Conservation (phyloP, 2,888 invertebrate genomes). For the Agrypnus murinus region DNA sequence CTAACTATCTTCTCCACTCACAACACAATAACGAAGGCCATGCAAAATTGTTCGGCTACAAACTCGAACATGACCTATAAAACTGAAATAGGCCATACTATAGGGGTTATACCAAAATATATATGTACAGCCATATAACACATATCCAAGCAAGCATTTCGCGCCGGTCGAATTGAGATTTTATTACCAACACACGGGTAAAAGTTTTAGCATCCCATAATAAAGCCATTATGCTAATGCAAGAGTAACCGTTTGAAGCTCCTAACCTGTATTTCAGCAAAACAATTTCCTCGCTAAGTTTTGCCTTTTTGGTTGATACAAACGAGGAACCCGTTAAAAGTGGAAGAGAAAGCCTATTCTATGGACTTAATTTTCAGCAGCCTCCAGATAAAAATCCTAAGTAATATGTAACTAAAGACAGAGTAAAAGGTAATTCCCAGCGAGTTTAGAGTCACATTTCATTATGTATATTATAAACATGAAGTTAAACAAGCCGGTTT, state of each 20-base stretch:
- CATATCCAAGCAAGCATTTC: too few relatives aligned
- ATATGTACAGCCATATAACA: constrained; percentile 25
- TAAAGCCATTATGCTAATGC: constrained; percentile 28
- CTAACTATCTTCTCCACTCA: too few relatives aligned
- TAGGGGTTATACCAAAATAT: constrained; percentile 9
- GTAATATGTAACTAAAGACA: neutral
- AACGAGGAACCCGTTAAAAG: too few relatives aligned
- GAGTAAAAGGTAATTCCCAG: neutral
- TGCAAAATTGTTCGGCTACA: neutral
- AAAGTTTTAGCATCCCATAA: constrained; percentile 31
- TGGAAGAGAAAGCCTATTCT: too few relatives aligned
- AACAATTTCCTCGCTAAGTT: constrained; percentile 3
- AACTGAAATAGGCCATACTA: constrained; percentile 19
- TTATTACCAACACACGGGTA: constrained; percentile 36
- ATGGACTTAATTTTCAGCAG: constrained; percentile 6
- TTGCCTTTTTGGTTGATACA: too few relatives aligned
- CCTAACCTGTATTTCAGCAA: constrained; percentile 11
- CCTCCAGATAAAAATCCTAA: constrained; percentile 2
- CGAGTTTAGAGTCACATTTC: constrained; percentile 15
- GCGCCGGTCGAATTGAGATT: constrained; percentile 33
- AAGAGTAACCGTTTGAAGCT: constrained; percentile 23
- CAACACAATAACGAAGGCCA: too few relatives aligned
- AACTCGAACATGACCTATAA: constrained; percentile 14
- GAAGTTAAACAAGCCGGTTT: constrained; percentile 14
- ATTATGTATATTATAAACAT: constrained; percentile 18